These are phyloP conservation scores for Chrysotoxum bicinctum DNA, from an alignment of 2,888 invertebrate genomes.

Conservation along the genomic window DNA sequence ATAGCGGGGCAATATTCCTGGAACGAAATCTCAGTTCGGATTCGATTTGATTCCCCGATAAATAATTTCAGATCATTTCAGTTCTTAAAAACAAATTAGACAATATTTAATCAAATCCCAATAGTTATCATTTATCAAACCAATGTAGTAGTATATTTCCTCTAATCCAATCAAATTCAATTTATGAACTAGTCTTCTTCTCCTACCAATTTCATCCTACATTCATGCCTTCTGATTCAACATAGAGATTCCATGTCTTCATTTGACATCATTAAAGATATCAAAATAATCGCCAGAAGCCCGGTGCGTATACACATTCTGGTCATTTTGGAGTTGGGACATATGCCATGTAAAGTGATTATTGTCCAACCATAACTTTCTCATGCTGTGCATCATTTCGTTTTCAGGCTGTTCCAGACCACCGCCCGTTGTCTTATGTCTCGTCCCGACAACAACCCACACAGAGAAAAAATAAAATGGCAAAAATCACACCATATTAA, in stretches of 20 bases:
- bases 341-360: conserved; percentile 43
- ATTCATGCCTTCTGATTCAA: not conserved
- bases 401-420: not conserved
- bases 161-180: not conserved
- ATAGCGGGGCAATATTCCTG: no score
- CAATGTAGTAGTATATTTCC: no score
- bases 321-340: conserved; percentile 29
- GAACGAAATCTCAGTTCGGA: no score
- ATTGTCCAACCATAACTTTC: conserved; percentile 33
- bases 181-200: not conserved
- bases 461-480: conserved; percentile 13
- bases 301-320: conserved; percentile 8
- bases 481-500: no score
- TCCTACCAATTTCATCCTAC: not conserved
- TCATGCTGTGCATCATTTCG: conserved; percentile 44
- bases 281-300: conserved; percentile 52
- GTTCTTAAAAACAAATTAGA: no score
- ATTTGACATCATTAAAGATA: conserved; percentile 44
- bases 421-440: not conserved
- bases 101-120: not conserved
- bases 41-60: no score
- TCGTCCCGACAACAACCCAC: not conserved
- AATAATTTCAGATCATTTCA: no score
- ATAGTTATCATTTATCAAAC: not conserved
- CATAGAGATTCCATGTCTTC: conserved; percentile 36